phyloP scores from a whole-genome alignment of 2,888 invertebrate species.

The Hofmannophila pseudospretella region DNA sequence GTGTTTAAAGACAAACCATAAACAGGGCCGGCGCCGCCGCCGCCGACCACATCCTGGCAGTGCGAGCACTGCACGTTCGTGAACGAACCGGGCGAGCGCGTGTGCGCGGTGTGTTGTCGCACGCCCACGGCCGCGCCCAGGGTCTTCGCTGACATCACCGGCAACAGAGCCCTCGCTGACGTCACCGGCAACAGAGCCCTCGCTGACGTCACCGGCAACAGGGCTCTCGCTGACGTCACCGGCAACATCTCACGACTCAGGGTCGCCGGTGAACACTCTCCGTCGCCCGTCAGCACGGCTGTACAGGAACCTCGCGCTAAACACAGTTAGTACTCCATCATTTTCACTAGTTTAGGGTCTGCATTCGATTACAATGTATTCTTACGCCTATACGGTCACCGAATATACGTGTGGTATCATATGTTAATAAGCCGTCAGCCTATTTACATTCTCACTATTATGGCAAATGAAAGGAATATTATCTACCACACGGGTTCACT shows the following conservation, averaged over 20 bases:
- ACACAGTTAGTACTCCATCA: constrained; percentile 85
- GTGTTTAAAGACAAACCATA: no score
- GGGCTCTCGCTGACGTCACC: constrained; percentile 22
- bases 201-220: constrained; percentile 17
- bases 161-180: constrained; percentile 29
- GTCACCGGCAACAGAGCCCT: constrained; percentile 21
- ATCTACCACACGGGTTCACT: no score
- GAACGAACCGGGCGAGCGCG: constrained; percentile 86
- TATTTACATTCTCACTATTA: no score
- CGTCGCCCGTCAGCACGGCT: constrained; percentile 15
- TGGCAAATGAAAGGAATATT: no score
- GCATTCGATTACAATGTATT: no score
- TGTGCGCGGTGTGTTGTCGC: constrained; percentile 92
- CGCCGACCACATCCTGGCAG: constrained; percentile 83
- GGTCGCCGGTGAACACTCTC: constrained; percentile 21
- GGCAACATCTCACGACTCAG: constrained; percentile 30
- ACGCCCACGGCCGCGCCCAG: constrained; percentile 78
- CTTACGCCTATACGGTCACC: no score
- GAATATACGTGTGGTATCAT: no score
- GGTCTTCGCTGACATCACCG: constrained; percentile 26
- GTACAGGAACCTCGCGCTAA: constrained; percentile 39
- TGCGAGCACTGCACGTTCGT: constrained; percentile 95
- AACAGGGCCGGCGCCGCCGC: constrained; percentile 69
- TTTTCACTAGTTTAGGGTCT: no score
- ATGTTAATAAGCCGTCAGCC: no score